Conservation (phyloP, 2,888 invertebrate species). For the Actias luna region DNA sequence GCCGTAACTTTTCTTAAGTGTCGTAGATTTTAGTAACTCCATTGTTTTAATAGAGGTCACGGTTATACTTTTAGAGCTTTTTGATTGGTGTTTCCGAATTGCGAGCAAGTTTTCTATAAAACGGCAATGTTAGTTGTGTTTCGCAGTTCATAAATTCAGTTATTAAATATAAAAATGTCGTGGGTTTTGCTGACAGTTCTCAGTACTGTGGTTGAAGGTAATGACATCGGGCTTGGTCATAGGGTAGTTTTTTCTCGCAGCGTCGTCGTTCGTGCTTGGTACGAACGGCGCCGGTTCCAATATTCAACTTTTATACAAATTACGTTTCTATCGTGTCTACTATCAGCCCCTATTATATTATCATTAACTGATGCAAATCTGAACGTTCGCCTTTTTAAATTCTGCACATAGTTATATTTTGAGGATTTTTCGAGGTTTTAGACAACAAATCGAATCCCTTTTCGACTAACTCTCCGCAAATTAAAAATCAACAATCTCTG, state of each 20-base stretch:
- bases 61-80: conserved; percentile 39
- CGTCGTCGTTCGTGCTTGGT: conserved; percentile 63
- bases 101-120: conserved; percentile 37
- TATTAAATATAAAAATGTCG: conserved; percentile 50
- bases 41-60: conserved; percentile 50
- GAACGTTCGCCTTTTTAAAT: conserved; percentile 55
- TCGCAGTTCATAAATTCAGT: conserved; percentile 46
- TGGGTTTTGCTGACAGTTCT: conserved; percentile 46
- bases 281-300: conserved; percentile 59
- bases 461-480: too few species aligned
- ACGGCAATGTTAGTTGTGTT: conserved; percentile 37
- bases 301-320: conserved; percentile 77
- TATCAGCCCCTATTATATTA: conserved; percentile 78
- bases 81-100: conserved; percentile 31
- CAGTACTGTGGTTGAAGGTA: conserved; percentile 44
- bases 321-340: conserved; percentile 78
- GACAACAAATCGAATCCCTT: too few species aligned
- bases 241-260: conserved; percentile 69
- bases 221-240: conserved; percentile 61
- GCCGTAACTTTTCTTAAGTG: conserved; percentile 60
- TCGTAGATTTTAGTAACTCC: conserved; percentile 58
- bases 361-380: conserved; percentile 74
- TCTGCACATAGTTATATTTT: too few species aligned
- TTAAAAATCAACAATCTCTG: too few species aligned
- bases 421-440: too few species aligned